Base-by-base conservation (phyloP, 2,888 invertebrate species). In the Ormyrus pomaceus region DNA sequence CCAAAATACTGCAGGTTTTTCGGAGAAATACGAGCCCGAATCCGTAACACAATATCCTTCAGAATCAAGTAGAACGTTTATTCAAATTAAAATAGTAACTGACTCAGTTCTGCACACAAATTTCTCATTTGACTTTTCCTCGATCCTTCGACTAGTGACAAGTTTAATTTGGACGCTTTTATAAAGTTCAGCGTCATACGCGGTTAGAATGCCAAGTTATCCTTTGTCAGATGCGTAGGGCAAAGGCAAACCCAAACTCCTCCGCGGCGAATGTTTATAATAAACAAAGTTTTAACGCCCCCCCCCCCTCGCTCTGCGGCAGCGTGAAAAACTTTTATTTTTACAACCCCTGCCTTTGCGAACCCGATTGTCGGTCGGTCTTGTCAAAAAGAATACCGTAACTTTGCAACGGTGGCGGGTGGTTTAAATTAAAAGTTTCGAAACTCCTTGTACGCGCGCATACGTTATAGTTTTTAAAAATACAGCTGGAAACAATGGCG, bases 231-330 rank as follows among this genome's bases (percentile, higher is more conserved):
- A 48, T 61, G 46, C 13, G 5, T 70, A 34, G 61, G 8, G 34
- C 6, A 46, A 59, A 72, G 45, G 53, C 19, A 62, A 46, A 70
- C 5, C 46, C 13, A 0, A 53, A 72, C 51, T 53, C 53, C 9
- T 53, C 8, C 11, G 8, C 11, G 2, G 46, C 45, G 58, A 74
- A 65, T 74, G 74, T 74, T 74, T 74, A 50, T 65, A 74, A 74
- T 74, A 65, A 74, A 74, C 55, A 64, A 64, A 74, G 74, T 74
- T 74, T 65, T 65, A 65, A 50, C 74, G 55, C 19, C 50, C 9
- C 11, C 11, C 19, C 50, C 9, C 11, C 11, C 19, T 56, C 46
- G 48, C 64, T 34, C 34, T 56, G 34, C 19, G 19, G 9, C 51
- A 6, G 11, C 50, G 45, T 66, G 58, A 19, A 50, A 50, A 74